Evolutionary conservation across 2,888 invertebrate species (phyloP), one percentile per base, ranked within the genome.

Genomic region (Campoplex nolae): DNA sequence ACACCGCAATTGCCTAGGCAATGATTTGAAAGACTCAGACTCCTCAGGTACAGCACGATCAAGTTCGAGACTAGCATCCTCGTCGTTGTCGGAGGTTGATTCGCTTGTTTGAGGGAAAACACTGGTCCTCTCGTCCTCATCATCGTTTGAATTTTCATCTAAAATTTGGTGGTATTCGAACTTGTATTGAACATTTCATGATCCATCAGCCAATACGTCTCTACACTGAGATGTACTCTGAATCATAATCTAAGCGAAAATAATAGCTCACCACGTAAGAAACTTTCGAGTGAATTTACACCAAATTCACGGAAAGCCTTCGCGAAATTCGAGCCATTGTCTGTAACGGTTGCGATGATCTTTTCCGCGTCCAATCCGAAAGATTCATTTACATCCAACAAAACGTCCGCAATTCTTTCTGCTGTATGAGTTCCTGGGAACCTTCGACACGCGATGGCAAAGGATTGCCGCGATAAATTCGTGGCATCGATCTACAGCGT

Each of bases 371-470:
- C 42, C 75, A 88, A 86, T 48, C 79, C 79, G 48, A 84, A 89
- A 13, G 62, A n/a, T 38, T 74, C 67, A 73, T 89, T 70, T 45
- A 89, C 83, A 42, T 78, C 79, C 2, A 62, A 32, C 11, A 89
- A 45, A 48, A 83, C 32, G 6, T 77, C 67, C 7, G 83, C 87
- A 13, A 89, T 87, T 11, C 76, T 62, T 9, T 84, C 74, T 32
- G 83, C 83, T 16, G 86, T 67, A 83, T 89, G 88, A 7, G 84
- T 84, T 9, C 88, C 89, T 54, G 83, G 78, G 79, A 89, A 88
- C 58, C 88, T 56, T n/a, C 83, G 48, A 62, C 88, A 88, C 42
- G 86, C 88, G 48, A 88, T 85, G n/a, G 87, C 88, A n/a, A 74
- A 71, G n/a, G 85, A 87, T 65, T 83, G 75, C 65, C 85, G 67